Evolutionary conservation across 2,113 vertebrate genomes (phyloP).

Genomic region (Seriola rivoliana): DNA sequence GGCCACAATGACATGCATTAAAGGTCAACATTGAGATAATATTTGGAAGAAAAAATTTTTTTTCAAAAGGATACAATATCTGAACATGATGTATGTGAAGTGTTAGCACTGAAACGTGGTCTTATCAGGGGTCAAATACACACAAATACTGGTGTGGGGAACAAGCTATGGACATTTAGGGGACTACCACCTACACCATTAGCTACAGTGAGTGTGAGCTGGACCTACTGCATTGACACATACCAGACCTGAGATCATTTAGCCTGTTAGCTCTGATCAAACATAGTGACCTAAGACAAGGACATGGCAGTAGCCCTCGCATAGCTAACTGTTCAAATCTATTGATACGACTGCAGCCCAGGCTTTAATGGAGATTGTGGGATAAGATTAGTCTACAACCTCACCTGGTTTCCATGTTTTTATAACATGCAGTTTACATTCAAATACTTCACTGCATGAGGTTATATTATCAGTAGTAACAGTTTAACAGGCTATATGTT

Average conservation of each 20-base stretch:
- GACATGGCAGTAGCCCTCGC: conserved; percentile 43
- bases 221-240: conserved; percentile 63
- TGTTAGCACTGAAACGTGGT: conserved; percentile 20
- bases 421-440: background rate
- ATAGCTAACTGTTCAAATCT: conserved; percentile 21
- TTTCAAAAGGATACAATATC: conserved; percentile 31
- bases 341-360: conserved; percentile 7
- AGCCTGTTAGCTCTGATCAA: conserved; percentile 46
- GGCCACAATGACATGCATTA: conserved; percentile 49
- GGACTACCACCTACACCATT: conserved; percentile 44
- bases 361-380: conserved; percentile 10
- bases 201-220: conserved; percentile 50
- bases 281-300: conserved; percentile 30
- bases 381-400: background rate
- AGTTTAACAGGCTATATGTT: background rate
- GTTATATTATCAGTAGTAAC: background rate
- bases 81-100: conserved; percentile 51
- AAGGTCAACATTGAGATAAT: conserved; percentile 15
- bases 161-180: conserved; percentile 28
- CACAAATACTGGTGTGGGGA: conserved; percentile 48
- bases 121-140: conserved; percentile 19
- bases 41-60: background rate
- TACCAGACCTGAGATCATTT: conserved; percentile 63
- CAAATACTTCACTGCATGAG: background rate
- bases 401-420: background rate